Conservation (phyloP, 1,140 invertebrate species). For the Brachionus plicatilis region DNA sequence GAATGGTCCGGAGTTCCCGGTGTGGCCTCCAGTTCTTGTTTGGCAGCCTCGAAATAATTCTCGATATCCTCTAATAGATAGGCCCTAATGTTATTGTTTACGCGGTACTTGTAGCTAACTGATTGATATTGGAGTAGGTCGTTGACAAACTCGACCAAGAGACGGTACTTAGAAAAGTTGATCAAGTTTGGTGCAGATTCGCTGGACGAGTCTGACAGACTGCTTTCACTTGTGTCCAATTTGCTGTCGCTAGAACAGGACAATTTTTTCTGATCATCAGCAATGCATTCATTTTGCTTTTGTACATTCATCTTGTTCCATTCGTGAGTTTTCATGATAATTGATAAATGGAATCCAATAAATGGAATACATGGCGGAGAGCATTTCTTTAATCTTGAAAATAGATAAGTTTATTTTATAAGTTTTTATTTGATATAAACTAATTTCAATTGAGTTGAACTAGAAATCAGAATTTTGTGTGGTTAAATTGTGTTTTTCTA, state of each 20-base stretch:
- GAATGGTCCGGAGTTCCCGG: neutral
- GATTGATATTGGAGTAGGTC: constrained; percentile 26
- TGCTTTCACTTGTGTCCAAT: neutral
- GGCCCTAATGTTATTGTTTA: neutral
- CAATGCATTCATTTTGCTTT: neutral
- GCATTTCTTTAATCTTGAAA: constrained; percentile 25
- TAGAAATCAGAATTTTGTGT: too few relatives aligned
- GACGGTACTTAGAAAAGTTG: constrained; percentile 34
- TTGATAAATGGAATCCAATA: constrained; percentile 5
- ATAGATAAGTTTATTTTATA: neutral
- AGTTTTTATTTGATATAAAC: neutral
- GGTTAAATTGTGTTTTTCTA: too few relatives aligned
- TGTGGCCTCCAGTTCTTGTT: neutral
- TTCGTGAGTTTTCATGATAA: constrained; percentile 2
- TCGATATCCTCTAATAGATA: constrained; percentile 28
- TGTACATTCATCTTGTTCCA: constrained; percentile 16
- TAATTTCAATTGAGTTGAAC: too few relatives aligned
- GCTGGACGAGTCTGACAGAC: neutral
- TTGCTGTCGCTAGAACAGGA: neutral
- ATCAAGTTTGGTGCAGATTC: neutral
- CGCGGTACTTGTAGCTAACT: constrained; percentile 1
- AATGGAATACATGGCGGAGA: constrained; percentile 24
- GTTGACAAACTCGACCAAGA: constrained; percentile 14
- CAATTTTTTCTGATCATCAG: neutral
- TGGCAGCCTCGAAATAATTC: neutral